Evolutionary conservation across 2,113 vertebrate species (phyloP).

Genomic region (Anseranas semipalmata): DNA sequence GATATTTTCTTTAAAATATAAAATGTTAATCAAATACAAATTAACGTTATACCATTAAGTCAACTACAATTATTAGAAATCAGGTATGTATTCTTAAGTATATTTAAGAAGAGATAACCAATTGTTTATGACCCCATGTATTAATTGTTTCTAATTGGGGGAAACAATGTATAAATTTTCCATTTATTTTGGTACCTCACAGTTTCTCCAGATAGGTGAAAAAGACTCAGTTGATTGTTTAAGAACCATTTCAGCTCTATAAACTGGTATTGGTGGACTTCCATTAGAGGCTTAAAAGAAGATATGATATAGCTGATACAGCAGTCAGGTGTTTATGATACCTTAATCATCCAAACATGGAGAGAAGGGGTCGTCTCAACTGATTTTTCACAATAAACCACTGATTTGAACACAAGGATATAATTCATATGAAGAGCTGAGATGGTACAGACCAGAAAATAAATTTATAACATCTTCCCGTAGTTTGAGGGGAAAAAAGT

Average conservation of each 20-base stretch:
- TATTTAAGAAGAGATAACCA: neutral
- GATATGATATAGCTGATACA: neutral
- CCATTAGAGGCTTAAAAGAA: neutral
- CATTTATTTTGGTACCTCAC: neutral
- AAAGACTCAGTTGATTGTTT: neutral
- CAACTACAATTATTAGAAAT: neutral
- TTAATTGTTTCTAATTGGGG: neutral
- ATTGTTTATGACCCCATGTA: neutral
- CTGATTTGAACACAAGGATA: neutral
- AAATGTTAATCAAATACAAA: neutral
- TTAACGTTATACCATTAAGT: neutral
- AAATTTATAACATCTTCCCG: neutral
- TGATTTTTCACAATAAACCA: neutral
- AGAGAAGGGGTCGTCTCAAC: neutral
- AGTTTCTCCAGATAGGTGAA: neutral
- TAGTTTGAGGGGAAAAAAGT: neutral
- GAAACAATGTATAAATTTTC: neutral
- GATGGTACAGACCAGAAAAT: neutral
- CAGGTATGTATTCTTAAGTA: neutral
- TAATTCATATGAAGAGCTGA: neutral
- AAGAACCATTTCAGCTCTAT: neutral
- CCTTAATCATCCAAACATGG: neutral
- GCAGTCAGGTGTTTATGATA: neutral
- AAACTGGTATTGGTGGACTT: neutral
- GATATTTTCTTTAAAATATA: neutral